Evolutionary conservation across 2,888 invertebrate species (phyloP), one percentile per base, ranked within the genome.

Genomic region (Diloba caeruleocephala): DNA sequence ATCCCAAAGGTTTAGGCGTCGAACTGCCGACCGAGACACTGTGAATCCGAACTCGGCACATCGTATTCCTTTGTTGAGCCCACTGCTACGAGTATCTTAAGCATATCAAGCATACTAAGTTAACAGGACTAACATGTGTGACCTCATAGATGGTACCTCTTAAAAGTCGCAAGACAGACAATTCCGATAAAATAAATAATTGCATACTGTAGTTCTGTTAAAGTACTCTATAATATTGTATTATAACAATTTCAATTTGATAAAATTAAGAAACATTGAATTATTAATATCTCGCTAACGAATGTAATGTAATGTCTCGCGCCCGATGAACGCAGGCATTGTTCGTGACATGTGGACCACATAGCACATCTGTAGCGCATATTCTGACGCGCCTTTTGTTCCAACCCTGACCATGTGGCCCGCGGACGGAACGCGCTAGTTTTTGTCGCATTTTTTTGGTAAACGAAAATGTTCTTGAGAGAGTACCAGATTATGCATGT

Each of bases 311-410:
- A 68, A 72, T 74, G 71, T 73, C 66, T 70, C 56, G 77, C 65
- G 65, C 70, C 63, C 54, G 61, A 75, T 80, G 73, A 83, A 85
- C 77, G 81, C 82, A 60, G 59, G 76, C 83, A 84, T 85, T 86
- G 84, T 85, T 81, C 79, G 65, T 73, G 79, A 80, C 84, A 84
- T 82, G 76, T 85, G 85, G 79, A 79, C 78, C 79, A 76, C 72
- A 76, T 74, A 74, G 73, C 84, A 90, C 92, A 92, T 92, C 88
- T 92, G 92, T 89, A 89, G 78, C 82, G 83, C 91, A 91, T 88
- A 89, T 92, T 90, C 85, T 82, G 84, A 76, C 81, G 76, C 79
- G 85, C 74, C 87, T 89, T 89, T 89, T 89, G 88, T 88, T 87
- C 82, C 76, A 79, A 67, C 74, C 74, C 77, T 84, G 82, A 84